Evolutionary conservation across 30 jellyfish, hydroid and myxozoan genomes (phyloP).

Genomic region (Sanderia malayensis): DNA sequence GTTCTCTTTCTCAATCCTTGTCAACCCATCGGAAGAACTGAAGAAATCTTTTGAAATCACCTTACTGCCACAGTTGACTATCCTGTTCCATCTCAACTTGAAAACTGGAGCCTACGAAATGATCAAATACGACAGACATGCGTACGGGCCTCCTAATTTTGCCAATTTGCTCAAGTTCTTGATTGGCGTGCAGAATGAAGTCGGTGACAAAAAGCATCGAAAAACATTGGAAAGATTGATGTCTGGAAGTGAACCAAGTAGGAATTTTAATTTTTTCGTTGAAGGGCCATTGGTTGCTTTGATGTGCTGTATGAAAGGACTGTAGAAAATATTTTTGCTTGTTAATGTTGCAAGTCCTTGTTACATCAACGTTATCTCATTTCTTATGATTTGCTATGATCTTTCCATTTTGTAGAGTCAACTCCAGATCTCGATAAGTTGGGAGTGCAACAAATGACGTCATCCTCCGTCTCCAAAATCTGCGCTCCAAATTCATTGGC

Average conservation of each 20-base stretch:
- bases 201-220: constrained; percentile 65
- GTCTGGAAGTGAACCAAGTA: constrained; percentile 20
- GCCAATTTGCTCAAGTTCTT: constrained; percentile 34
- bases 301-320: no score
- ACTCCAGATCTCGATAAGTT: neutral
- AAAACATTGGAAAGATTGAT: constrained; percentile 40
- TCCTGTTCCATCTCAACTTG: constrained; percentile 37
- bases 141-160: constrained; percentile 44
- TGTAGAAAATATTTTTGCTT: no score
- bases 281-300: no score
- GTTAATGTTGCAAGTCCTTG: no score
- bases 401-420: no score
- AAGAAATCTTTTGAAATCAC: constrained; percentile 31
- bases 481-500: constrained; percentile 37
- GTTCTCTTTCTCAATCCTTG: constrained; percentile 45
- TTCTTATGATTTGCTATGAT: no score
- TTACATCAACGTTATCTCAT: no score
- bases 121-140: constrained; percentile 49
- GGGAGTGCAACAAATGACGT: constrained; percentile 44
- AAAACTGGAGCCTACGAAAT: constrained; percentile 66
- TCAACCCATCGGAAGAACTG: constrained; percentile 53
- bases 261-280: neutral
- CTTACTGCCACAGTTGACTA: constrained; percentile 39
- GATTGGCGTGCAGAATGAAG: constrained; percentile 42
- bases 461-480: constrained; percentile 14